Base-by-base conservation (phyloP, 2,113 vertebrate genomes). In the Aspiorhynchus laticeps region DNA sequence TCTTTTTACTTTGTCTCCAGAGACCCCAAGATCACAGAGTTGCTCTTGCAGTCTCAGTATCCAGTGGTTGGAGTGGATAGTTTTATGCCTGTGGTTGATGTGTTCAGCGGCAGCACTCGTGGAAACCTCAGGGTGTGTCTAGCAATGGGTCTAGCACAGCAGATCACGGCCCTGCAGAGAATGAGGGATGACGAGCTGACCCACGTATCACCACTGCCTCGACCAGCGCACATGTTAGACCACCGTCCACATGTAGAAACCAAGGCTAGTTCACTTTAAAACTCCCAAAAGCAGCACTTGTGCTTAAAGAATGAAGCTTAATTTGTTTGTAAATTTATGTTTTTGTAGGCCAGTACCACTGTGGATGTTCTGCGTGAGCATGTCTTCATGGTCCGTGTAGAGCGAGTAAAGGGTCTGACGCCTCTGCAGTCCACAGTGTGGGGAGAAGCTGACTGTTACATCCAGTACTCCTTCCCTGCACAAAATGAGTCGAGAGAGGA, bases 381-480 rank as follows among this genome's bases (percentile, higher is more conserved):
- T 0, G 85, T 96, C 85, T 99, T 99, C 94, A 94, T 98, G 80
- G 89, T 99, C 78, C 92, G 84, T 0, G 92, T 99, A 90, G 95
- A 97, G 88, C 94, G 93, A 7, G 89, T 98, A 65, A 96, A 93
- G 76, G 98, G 98, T 10, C 93, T 99, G 65, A 88, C 90, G 0
- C 97, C 97, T 14, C 93, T 99, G 48, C 98, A 99, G 92, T 94
- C 97, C 81, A 98, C 98, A 0, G 96, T 99, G 11, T 99, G 98
- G 98, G 98, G 98, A 73, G 98, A 99, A 90, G 97, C 98, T 0
- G 98, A 99, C 93, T 99, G 98, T 91, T 99, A 97, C 12, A 26
- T 99, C 9, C 97, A 99, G 89, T 99, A 99, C 93, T 91, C 91
- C 41, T 99, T 99, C 88, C 98, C 97, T 0, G 92, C 92, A 80